These are phyloP conservation scores for Xiphorhynchus elegans DNA, from an alignment of 2,113 vertebrate genomes.

Conservation along the genomic window DNA sequence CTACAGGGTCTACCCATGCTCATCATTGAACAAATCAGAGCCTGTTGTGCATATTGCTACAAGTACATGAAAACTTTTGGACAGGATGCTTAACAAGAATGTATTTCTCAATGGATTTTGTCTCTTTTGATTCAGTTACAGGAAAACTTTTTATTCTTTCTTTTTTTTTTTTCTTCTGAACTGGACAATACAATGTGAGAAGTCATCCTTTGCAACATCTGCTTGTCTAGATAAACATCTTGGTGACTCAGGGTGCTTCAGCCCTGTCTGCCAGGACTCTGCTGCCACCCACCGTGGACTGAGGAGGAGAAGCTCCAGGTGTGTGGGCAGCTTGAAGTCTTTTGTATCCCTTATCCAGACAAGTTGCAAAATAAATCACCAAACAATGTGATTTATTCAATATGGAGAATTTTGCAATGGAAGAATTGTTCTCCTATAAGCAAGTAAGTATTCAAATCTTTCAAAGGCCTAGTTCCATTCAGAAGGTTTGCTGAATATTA, in stretches of 20 bases:
- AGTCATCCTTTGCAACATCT: slow-evolving; percentile 9
- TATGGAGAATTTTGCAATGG: not conserved
- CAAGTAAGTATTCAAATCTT: not conserved
- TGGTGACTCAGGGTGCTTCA: not conserved
- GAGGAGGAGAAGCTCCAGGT: not conserved
- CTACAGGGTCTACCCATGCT: not conserved
- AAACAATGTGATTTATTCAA: not conserved
- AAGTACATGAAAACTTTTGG: not conserved
- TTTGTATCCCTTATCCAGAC: not conserved
- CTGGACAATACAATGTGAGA: not conserved
- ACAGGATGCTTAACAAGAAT: not conserved
- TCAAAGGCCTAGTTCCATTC: not conserved
- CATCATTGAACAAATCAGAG: not conserved
- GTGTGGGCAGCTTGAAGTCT: not conserved
- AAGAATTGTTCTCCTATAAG: not conserved
- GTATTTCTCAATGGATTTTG: not conserved
- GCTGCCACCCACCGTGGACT: slow-evolving; percentile 45
- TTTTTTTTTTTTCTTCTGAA: not conserved
- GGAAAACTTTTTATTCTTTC: not conserved
- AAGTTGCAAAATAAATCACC: slow-evolving; percentile 2
- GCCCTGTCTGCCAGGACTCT: not conserved
- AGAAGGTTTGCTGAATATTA: not conserved
- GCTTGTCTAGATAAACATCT: not conserved
- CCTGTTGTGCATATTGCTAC: not conserved
- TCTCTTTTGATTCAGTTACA: not conserved